phyloP scores from a whole-genome alignment of 2,113 vertebrate species.

The Melanerpes aurifrons region DNA sequence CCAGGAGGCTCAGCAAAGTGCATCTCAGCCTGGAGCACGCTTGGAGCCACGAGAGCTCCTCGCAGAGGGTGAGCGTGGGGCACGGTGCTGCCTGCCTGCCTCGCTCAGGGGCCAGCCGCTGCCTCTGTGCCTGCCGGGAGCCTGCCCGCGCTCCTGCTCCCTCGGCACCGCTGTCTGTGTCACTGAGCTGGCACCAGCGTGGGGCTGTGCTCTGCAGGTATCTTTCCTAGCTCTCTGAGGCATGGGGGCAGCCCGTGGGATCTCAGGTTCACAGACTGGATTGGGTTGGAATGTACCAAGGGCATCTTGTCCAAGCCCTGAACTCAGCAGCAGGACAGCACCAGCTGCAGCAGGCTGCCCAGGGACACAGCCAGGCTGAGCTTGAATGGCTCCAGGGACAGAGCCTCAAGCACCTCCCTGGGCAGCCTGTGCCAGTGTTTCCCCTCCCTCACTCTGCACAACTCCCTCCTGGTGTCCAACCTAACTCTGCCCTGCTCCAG shows the following conservation, averaged over 20 bases:
- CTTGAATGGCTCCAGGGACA: no score
- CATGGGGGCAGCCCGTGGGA: accelerated
- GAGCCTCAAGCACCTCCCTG: no score
- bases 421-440: no score
- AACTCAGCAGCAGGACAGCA: no score
- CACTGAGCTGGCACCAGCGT: accelerated
- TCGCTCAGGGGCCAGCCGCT: accelerated
- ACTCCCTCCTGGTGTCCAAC: no score
- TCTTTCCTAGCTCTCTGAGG: accelerated
- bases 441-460: no score
- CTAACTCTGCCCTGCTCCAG: no score
- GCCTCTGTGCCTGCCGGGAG: accelerated
- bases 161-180: accelerated
- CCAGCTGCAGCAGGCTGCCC: no score
- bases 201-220: neutral
- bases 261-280: neutral
- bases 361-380: no score
- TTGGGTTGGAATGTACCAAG: no score
- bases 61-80: neutral
- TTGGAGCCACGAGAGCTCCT: neutral
- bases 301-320: no score
- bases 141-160: neutral
- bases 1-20: neutral
- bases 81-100: accelerated
- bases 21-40: neutral